Percentiles rank a stretch among this genome's conserved stretches.
Conservation (phyloP, 92 coral and sea anemone species). For the Paragorgia papillata region DNA sequence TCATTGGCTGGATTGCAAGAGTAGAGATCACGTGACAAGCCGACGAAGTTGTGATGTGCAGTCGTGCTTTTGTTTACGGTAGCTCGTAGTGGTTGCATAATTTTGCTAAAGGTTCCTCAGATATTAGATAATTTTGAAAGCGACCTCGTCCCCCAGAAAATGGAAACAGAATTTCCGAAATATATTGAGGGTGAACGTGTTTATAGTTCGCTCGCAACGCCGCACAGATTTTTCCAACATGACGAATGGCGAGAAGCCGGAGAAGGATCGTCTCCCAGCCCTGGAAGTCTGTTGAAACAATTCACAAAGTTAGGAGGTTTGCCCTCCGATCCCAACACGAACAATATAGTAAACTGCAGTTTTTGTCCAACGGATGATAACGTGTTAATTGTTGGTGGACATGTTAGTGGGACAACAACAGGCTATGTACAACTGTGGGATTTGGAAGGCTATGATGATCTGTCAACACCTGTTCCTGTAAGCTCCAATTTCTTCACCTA, state of each 20-base stretch:
- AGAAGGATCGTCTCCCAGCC: neutral
- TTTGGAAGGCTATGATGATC: slow-evolving; percentile 52
- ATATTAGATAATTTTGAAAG: too few relatives aligned
- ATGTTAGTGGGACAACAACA: slow-evolving; percentile 21
- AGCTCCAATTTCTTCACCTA: slow-evolving; percentile 71
- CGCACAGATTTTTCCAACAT: neutral
- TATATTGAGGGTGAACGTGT: neutral
- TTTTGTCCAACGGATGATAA: neutral
- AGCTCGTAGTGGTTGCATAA: too few relatives aligned
- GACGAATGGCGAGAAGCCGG: neutral
- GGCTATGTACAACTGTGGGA: slow-evolving; percentile 90
- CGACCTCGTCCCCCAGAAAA: neutral
- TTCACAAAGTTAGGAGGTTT: neutral
- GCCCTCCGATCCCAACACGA: neutral
- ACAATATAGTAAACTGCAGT: neutral
- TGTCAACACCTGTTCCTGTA: neutral
- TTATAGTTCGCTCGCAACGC: neutral
- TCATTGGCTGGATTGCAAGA: too few relatives aligned
- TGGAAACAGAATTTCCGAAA: neutral
- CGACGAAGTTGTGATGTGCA: too few relatives aligned
- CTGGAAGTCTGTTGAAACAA: neutral
- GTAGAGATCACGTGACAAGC: too few relatives aligned
- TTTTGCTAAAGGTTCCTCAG: too few relatives aligned
- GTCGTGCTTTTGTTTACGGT: too few relatives aligned
- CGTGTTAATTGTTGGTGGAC: neutral